Conservation (phyloP, 2,797 vertebrate species). For the Lepilemur ruficaudatus region DNA sequence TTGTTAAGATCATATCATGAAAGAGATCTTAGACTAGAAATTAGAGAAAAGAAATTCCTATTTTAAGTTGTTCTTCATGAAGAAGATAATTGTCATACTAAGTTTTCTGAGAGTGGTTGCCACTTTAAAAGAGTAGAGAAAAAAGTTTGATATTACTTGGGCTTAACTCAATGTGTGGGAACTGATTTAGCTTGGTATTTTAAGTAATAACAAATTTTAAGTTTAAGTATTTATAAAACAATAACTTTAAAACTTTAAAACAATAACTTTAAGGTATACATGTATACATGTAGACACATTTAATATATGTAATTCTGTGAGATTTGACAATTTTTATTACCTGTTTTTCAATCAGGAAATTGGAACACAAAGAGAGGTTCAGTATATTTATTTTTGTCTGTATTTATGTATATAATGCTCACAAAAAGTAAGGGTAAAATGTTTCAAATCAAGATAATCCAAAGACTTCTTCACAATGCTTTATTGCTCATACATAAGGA, state of each 20-base stretch:
- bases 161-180: neutral
- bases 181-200: neutral
- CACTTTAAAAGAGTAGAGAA: neutral
- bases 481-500: neutral
- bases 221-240: neutral
- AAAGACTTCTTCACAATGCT: neutral
- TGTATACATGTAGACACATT: neutral
- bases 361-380: neutral
- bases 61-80: neutral
- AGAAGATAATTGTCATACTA: neutral
- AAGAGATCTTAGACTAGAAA: neutral
- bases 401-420: no score
- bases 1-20: neutral
- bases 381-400: neutral
- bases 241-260: neutral
- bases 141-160: neutral
- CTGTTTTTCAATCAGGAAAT: neutral
- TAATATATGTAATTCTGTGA: neutral
- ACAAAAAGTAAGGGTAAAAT: neutral
- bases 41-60: neutral
- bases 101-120: neutral
- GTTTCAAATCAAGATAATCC: neutral
- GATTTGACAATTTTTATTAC: neutral
- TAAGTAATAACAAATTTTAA: neutral
- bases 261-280: neutral